phyloP scores from a whole-genome alignment of 2,888 invertebrate species.

The Gisinianus flammeolus region DNA sequence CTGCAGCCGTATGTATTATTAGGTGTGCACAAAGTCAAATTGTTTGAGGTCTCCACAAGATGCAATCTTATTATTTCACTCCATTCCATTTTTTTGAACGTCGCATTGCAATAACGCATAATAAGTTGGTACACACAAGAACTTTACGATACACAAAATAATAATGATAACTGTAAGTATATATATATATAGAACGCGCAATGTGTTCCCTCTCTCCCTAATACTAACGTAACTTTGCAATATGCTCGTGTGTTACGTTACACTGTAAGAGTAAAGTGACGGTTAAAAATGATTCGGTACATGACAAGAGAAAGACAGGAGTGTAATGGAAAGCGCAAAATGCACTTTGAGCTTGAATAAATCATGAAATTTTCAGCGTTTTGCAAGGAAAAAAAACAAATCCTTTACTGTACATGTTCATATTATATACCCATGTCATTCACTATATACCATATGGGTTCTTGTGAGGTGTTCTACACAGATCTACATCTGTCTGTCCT shows the following conservation, averaged over 20 bases:
- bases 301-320: constrained; percentile 38
- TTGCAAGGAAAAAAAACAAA: constrained; percentile 24
- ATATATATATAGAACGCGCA: background rate
- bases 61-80: no score
- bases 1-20: no score
- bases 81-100: no score
- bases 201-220: constrained; percentile 11
- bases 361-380: constrained; percentile 45
- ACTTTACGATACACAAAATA: no score
- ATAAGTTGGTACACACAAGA: no score
- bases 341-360: constrained; percentile 54
- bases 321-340: constrained; percentile 48
- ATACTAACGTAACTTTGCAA: no score
- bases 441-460: background rate
- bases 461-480: background rate
- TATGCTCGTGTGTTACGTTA: no score
- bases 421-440: background rate
- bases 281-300: constrained; percentile 20
- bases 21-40: no score
- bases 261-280: background rate
- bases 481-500: background rate
- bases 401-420: background rate
- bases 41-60: no score
- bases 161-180: no score
- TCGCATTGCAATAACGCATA: no score